Percentiles rank a stretch among this genome's conserved stretches.
These are phyloP conservation scores for Eretmocerus hayati DNA, from an alignment of 2,888 invertebrate species.

Conservation along the genomic window DNA sequence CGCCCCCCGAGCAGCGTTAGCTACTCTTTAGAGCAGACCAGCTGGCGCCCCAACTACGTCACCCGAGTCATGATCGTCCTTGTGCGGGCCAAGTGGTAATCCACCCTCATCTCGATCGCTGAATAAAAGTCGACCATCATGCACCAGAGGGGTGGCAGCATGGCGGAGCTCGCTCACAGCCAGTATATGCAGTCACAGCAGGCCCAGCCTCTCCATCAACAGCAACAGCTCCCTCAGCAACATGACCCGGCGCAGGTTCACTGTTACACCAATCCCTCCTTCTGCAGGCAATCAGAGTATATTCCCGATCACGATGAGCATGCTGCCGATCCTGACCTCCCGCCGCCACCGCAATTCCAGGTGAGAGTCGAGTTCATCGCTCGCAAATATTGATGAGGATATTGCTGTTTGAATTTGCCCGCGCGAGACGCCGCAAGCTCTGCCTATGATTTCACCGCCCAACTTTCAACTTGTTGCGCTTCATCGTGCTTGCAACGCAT, in stretches of 20 bases:
- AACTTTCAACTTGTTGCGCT: no score
- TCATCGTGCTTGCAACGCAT: no score
- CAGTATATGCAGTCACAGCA: no score
- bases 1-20: slow-evolving; percentile 22
- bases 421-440: no score
- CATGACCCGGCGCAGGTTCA: slow-evolving; percentile 40
- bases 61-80: slow-evolving; percentile 34
- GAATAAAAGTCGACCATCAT: not conserved
- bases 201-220: no score
- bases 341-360: slow-evolving; percentile 35
- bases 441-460: no score
- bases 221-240: no score
- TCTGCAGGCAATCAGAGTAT: slow-evolving; percentile 70
- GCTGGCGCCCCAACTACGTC: slow-evolving; percentile 33
- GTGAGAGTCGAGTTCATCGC: no score
- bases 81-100: slow-evolving; percentile 23
- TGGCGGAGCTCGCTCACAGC: slow-evolving; percentile 25
- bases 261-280: slow-evolving; percentile 74
- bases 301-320: slow-evolving; percentile 47
- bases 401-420: no score
- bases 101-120: no score
- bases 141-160: slow-evolving; percentile 3
- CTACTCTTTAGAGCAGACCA: slow-evolving; percentile 31
- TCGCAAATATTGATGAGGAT: no score
- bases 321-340: slow-evolving; percentile 32